Percentiles rank a stretch among this genome's conserved stretches.
These are phyloP conservation scores for Harpalus rubripes DNA, from an alignment of 2,888 invertebrate species.

Conservation along the genomic window DNA sequence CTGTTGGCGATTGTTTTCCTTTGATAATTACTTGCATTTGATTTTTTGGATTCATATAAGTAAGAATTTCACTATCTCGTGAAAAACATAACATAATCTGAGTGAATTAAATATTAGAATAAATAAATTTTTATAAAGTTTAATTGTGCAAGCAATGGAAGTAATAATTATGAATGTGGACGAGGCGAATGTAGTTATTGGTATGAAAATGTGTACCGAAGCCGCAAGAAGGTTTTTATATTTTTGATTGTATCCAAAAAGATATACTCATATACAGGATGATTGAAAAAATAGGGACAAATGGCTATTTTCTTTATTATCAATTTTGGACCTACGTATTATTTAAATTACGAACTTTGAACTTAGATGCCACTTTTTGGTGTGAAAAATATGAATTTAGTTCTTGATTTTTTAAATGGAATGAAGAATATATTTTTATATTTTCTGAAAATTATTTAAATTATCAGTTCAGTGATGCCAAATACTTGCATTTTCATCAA, in stretches of 20 bases:
- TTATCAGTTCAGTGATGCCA: too few species aligned
- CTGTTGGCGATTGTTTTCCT: conserved; percentile 84
- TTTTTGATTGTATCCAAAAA: neutral
- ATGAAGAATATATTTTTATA: too few species aligned
- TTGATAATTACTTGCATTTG: conserved; percentile 87
- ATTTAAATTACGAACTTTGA: too few species aligned
- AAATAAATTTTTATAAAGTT: neutral
- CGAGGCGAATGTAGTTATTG: neutral
- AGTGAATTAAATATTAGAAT: conserved; percentile 57
- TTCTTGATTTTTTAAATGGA: too few species aligned
- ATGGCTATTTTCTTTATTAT: too few species aligned
- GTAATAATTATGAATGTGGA: neutral
- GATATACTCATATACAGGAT: conserved; percentile 76
- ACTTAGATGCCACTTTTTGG: too few species aligned
- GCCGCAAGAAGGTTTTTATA: conserved; percentile 22
- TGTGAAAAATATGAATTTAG: too few species aligned
- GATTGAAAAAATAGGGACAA: too few species aligned
- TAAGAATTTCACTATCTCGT: conserved; percentile 89
- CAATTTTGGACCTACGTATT: too few species aligned
- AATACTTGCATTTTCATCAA: too few species aligned
- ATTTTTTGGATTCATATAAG: conserved; percentile 82
- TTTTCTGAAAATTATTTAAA: too few species aligned
- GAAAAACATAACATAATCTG: conserved; percentile 94
- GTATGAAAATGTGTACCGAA: conserved; percentile 24
- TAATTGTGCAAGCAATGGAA: neutral